Base-by-base conservation (phyloP, 2,888 invertebrate species). In the Acleris holmiana region DNA sequence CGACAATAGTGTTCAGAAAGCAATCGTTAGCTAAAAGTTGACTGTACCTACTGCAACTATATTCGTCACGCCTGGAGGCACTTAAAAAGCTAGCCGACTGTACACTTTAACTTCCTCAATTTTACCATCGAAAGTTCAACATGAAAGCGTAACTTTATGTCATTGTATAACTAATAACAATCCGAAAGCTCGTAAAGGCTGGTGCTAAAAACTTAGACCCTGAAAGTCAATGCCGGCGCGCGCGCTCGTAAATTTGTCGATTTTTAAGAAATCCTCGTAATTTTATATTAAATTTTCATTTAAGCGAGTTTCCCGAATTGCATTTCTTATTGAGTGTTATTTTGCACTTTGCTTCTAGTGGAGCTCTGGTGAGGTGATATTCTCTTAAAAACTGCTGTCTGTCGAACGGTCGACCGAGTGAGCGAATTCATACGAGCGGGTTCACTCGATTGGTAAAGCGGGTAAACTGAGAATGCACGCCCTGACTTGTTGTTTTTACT, bases 141-240 rank as follows among this genome's bases (percentile, higher is more conserved):
- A 41, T 49, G 44, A 48, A 54, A 59, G 56, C 62, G 44, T 51
- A 57, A 54, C 48, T 64, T 59, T 59, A 62, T 50, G 50, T 44
- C 62, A 55, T 60, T 65, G 65, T 65, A 65, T 54, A 64, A 64
- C 65, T 65, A 65, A 65, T 65, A 65, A 65, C 60, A 65, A 59
- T 55, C 54, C 48, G 19, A 21, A 51, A 57, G 60, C 55, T 60
- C 65, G 60, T 65, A 65, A 65, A 65, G 13, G 21, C 10, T 41
- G 25, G 29, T 40, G 48, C 41, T 59, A 41, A 55, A 53, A 65
- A 49, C 64, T 54, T 50, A 21, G 29, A 47, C 56, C 44, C 44
- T 55, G 59, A 54, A 59, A 55, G 35, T 64, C 60, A 54, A 48
- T 48, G 46, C 46, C 15, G 4, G 47, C 55, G 48, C 40, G 21